phyloP scores from a whole-genome alignment of 2,888 invertebrate species.

The Balanococcus diminutus region DNA sequence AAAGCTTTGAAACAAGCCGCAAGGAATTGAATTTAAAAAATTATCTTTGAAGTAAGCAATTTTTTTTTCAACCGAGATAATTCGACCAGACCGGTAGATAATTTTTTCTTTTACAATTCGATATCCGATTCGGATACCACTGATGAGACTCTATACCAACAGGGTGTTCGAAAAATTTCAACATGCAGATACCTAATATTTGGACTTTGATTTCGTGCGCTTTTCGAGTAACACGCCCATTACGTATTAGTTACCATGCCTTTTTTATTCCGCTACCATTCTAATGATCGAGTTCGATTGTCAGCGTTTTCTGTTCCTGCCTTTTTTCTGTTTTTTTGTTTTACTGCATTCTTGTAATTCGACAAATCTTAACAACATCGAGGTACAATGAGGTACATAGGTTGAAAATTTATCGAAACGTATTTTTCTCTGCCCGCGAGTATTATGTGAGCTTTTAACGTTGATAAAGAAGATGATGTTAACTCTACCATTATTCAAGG shows the following conservation, averaged over 20 bases:
- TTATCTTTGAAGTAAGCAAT: background rate
- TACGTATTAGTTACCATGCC: background rate
- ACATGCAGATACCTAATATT: background rate
- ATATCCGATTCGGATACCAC: background rate
- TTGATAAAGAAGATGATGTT: background rate
- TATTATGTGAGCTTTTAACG: background rate
- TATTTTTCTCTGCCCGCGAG: background rate
- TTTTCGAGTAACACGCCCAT: background rate
- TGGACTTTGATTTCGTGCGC: no score
- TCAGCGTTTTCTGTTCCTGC: background rate
- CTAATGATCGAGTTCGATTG: background rate
- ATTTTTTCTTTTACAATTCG: background rate
- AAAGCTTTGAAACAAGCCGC: constrained; percentile 19
- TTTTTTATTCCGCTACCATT: background rate
- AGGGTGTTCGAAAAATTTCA: constrained; percentile 12
- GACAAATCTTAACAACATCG: constrained; percentile 1
- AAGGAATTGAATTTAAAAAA: constrained; percentile 10
- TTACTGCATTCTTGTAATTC: background rate
- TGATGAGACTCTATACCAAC: background rate
- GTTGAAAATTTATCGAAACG: background rate
- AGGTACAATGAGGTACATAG: background rate
- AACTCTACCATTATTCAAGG: background rate
- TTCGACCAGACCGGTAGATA: background rate
- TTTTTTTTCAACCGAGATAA: background rate
- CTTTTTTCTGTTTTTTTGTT: background rate